Base-by-base conservation (phyloP, 2,797 vertebrate genomes). In the Danio aesculapii region DNA sequence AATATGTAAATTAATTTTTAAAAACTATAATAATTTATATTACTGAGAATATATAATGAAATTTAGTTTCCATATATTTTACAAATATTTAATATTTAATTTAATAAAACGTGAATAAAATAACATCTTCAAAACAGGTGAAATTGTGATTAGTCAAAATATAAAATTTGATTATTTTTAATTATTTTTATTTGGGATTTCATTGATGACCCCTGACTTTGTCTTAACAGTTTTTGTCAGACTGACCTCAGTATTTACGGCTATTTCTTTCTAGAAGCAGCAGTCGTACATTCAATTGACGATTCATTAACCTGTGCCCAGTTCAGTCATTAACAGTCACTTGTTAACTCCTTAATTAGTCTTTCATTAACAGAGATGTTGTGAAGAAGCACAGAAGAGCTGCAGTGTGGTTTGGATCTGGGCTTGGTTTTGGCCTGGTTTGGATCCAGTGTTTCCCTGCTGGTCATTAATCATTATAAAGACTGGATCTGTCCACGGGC, bases 401-500 rank as follows among this genome's bases (percentile, higher is more conserved):
- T 30, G 30, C 30, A 30, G 30, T 30, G 30, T 30, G 30, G 30
- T 30, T 30, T 30, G 30, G 30, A 30, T 30, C 30, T 39, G 17
- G 12, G 10, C 61, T 10, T 11, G 14, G 41, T 52, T 58, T 67
- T 50, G 68, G 52, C 68, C 75, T 72, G 81, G 67, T 72, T 72
- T 59, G 44, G 73, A 69, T 66, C 43, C 43, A 17, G 39, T 39
- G 41, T 77, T 64, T 41, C 13, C 44, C 75, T 74, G 81, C 39
- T 1, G 81, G 61, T 61, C 81, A 78, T 83, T 83, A 73, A 73
- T 83, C 81, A 72, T 74, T 30, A 74, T 78, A 44, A 78, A 78
- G 67, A 64, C n/a, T 55, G 30, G 8, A 43, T 10, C 57, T 64
- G 11, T 19, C 72, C 17, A 61, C 43, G 5, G 46, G 43, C 71